phyloP scores from a whole-genome alignment of 2,797 vertebrate genomes.

The Lophius americanus region DNA sequence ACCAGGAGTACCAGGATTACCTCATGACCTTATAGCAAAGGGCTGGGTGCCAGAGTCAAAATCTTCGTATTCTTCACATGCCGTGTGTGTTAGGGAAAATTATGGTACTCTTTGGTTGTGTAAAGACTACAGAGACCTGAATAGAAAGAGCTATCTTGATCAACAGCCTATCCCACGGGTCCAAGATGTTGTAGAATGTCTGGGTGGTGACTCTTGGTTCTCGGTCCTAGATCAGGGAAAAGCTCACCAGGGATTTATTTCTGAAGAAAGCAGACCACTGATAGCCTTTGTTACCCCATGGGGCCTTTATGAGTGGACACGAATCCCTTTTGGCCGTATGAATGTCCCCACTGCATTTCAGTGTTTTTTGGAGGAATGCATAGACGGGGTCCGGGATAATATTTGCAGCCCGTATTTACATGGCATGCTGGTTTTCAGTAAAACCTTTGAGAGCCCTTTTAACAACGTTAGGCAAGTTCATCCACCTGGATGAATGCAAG shows the following conservation, averaged over 20 bases:
- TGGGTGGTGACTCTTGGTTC: slow-evolving; percentile 5
- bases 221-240: neutral
- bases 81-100: neutral
- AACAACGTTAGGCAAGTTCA: neutral
- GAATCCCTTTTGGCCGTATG: slow-evolving; percentile 14
- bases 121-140: neutral
- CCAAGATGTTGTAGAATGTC: neutral
- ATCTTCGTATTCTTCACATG: neutral
- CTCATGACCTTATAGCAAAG: slow-evolving; percentile 19
- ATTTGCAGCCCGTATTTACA: slow-evolving; percentile 18
- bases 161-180: neutral
- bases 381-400: slow-evolving; percentile 7
- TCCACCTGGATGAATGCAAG: too few relatives aligned
- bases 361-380: neutral
- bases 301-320: slow-evolving; percentile 26
- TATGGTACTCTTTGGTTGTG: neutral
- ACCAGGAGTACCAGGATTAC: slow-evolving; percentile 18
- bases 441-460: slow-evolving; percentile 1
- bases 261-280: slow-evolving; percentile 19
- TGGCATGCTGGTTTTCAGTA: slow-evolving; percentile 11
- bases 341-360: slow-evolving; percentile 5
- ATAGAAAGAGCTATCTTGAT: neutral
- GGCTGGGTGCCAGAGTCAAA: slow-evolving; percentile 27
- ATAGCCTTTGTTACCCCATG: slow-evolving; percentile 29
- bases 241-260: slow-evolving; percentile 25